Percentiles rank a stretch among this genome's conserved stretches.
phyloP scores from a whole-genome alignment of 2,113 vertebrate species.

The Lanius collurio region DNA sequence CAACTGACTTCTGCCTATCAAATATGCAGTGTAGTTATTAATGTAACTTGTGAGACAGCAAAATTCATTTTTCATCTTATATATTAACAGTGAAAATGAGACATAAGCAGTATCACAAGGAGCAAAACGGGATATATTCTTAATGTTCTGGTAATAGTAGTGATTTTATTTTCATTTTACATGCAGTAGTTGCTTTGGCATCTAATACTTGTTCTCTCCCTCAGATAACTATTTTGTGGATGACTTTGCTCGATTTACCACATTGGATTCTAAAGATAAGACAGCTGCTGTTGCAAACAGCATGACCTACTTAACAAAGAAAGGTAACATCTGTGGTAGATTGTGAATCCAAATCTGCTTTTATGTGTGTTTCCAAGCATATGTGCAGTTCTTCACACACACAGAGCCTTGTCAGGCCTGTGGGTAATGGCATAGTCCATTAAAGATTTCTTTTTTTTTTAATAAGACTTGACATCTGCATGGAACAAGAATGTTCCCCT shows the following conservation, averaged over 20 bases:
- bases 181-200: neutral
- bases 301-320: slow-evolving; percentile 97
- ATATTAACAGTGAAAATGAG: neutral
- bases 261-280: slow-evolving; percentile 83
- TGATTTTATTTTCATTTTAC: neutral
- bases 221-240: slow-evolving; percentile 92
- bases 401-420: neutral
- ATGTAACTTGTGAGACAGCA: neutral
- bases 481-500: neutral
- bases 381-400: neutral
- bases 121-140: neutral
- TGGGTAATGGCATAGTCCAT: neutral
- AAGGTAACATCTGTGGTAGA: slow-evolving; percentile 77
- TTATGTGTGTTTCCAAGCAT: neutral
- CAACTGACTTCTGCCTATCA: neutral
- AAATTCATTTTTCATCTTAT: neutral
- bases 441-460: neutral
- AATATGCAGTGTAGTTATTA: neutral
- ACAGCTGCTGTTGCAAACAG: slow-evolving; percentile 92
- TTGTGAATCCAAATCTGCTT: neutral
- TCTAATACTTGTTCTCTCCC: neutral
- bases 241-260: slow-evolving; percentile 89
- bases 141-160: neutral
- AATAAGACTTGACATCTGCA: neutral
- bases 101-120: neutral